Conservation (phyloP, 2,888 invertebrate genomes). For the Hypsopygia costalis region DNA sequence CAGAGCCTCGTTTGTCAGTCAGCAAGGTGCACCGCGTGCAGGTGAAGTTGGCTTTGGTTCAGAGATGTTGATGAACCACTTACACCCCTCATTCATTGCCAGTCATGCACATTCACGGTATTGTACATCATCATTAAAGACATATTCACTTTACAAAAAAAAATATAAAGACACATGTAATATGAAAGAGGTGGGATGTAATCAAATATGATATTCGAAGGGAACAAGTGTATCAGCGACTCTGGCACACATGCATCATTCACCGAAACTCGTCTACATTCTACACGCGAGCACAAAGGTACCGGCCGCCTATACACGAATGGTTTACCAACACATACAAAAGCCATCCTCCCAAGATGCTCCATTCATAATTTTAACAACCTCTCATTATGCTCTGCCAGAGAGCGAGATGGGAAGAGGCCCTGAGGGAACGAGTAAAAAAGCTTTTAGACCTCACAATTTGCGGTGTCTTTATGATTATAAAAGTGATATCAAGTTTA, state of each 20-base stretch:
- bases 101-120: too few species aligned
- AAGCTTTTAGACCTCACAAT: slow-evolving; percentile 35
- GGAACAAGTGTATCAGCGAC: slow-evolving; percentile 10
- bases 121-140: too few species aligned
- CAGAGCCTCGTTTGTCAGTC: too few species aligned
- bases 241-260: slow-evolving; percentile 3
- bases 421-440: slow-evolving; percentile 47
- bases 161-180: too few species aligned
- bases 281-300: not conserved
- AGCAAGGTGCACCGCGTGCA: too few species aligned
- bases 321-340: slow-evolving; percentile 29
- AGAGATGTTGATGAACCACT: too few species aligned
- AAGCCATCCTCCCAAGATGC: slow-evolving; percentile 43
- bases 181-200: too few species aligned
- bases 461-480: slow-evolving; percentile 30
- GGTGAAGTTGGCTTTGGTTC: too few species aligned
- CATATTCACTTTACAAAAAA: too few species aligned
- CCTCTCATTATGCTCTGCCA: slow-evolving; percentile 65
- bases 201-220: slow-evolving; percentile 12
- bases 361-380: slow-evolving; percentile 77
- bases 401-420: slow-evolving; percentile 49
- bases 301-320: slow-evolving; percentile 9
- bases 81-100: too few species aligned
- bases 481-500: slow-evolving; percentile 19
- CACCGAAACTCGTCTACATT: slow-evolving; percentile 4